Evolutionary conservation across 53 echinoderm and acorn worm genomes (phyloP).

Genomic region (Zoroaster sp.): DNA sequence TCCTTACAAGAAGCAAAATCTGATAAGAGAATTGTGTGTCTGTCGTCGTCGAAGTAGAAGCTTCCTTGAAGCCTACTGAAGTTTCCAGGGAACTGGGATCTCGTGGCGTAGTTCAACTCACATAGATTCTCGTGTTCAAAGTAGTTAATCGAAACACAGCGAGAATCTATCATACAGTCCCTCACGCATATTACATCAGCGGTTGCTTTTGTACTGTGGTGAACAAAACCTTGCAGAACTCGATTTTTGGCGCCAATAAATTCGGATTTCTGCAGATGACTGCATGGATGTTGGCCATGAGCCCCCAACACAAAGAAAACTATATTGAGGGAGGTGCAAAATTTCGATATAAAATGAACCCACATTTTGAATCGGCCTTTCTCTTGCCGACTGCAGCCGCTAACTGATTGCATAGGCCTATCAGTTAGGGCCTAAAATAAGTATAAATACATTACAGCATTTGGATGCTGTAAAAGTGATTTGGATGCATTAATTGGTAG

Average conservation of each 20-base stretch:
- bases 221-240: background rate
- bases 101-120: background rate
- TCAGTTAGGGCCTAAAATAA: background rate
- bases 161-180: background rate
- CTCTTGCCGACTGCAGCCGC: no score
- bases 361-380: background rate
- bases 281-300: background rate
- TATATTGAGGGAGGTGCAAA: background rate
- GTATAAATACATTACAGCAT: background rate
- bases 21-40: background rate
- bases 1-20: constrained; percentile 13
- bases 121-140: background rate
- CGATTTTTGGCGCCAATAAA: background rate
- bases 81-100: background rate
- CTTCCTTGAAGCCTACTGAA: background rate
- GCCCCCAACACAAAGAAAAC: background rate
- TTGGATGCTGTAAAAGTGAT: background rate
- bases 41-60: background rate
- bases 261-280: background rate
- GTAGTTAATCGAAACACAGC: constrained; percentile 11
- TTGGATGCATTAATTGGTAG: no score
- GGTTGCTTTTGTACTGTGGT: background rate
- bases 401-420: no score
- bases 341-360: background rate
- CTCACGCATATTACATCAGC: background rate